A percentile compares a stretch with the other conserved stretches of the same genome.
These are phyloP conservation scores for Pyrrhosoma nymphula DNA, from an alignment of 2,888 invertebrate species.

Conservation along the genomic window DNA sequence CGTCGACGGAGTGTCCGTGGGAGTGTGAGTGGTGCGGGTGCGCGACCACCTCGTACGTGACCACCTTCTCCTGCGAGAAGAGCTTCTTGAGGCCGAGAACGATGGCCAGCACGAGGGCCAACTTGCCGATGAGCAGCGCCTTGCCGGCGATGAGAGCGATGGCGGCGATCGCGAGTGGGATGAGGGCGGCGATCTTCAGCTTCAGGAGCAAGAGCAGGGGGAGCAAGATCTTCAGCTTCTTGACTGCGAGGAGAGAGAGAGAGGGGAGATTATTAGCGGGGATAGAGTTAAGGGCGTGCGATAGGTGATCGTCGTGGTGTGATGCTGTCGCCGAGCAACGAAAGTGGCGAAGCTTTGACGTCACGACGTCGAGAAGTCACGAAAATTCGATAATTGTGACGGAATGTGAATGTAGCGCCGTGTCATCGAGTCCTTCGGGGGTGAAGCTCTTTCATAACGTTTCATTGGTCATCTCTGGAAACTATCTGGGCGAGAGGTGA, in stretches of 20 bases:
- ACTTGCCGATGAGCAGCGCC: conserved; percentile 86
- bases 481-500: no score
- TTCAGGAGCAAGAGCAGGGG: conserved; percentile 90
- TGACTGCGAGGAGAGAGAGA: conserved; percentile 81
- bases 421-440: no score
- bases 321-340: no score
- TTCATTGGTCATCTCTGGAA: no score
- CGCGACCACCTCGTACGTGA: conserved; percentile 92
- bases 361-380: no score
- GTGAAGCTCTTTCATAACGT: no score
- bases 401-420: no score
- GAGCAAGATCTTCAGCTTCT: conserved; percentile 86
- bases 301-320: no score
- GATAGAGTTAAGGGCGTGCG: not conserved
- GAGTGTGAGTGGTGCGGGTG: conserved; percentile 89
- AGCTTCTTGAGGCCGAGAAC: conserved; percentile 81
- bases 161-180: conserved; percentile 86
- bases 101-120: conserved; percentile 86
- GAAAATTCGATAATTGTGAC: no score
- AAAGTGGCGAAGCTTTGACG: no score
- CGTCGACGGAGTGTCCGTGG: conserved; percentile 82
- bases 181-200: conserved; percentile 87
- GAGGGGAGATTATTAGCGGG: conserved; percentile 74
- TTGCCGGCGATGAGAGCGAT: conserved; percentile 88
- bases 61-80: conserved; percentile 87